Base-by-base conservation (phyloP, 2,888 invertebrate species). In the Drosophila stalkeri region DNA sequence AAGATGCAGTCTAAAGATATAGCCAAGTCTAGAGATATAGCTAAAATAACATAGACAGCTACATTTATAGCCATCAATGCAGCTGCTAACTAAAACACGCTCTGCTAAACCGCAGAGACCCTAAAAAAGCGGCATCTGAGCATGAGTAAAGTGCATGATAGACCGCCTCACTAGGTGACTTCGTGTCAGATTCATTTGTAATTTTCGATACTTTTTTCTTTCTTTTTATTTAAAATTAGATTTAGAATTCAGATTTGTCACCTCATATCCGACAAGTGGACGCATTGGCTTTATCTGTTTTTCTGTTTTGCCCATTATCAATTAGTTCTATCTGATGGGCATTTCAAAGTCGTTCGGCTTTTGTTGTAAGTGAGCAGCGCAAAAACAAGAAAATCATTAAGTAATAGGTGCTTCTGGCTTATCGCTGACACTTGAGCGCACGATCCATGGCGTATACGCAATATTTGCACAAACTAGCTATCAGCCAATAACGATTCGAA, bases 331-430 rank as follows among this genome's bases (percentile, higher is more conserved):
- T 39, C 70, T 64, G 67, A 73, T 70, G 65, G 76, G 59, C 67
- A 71, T 71, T 71, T 79, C 76, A 79, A 79, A 79, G 79, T 80
- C 79, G 55, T 65, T n/a, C 51, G 52, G 18, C 49, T 75, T 75
- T 66, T 7, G 18, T 23, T n/a, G 47, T 27, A 33, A 46, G 49
- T 57, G 20, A 46, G 27, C 8, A 18, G 11, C 46, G 3, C 14
- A 44, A 64, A 62, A 62, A 54, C 59, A 56, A n/a, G n/a, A 35
- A 9, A 16, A n/a, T 41, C 41, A 55, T 63, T 65, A 69, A 69
- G 20, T 37, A 39, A 31, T 44, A 62, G 66, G 74, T 67, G 9
- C 23, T 27, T 43, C 18, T 14, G 35, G 44, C 78, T 78, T 78
- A 78, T 78, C 79, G 35, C 31, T 14, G 16, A 9, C 63, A 75